Evolutionary conservation across 2,113 vertebrate genomes (phyloP), one percentile per base, ranked within the genome.

Genomic region (Poeciliopsis retropinna): DNA sequence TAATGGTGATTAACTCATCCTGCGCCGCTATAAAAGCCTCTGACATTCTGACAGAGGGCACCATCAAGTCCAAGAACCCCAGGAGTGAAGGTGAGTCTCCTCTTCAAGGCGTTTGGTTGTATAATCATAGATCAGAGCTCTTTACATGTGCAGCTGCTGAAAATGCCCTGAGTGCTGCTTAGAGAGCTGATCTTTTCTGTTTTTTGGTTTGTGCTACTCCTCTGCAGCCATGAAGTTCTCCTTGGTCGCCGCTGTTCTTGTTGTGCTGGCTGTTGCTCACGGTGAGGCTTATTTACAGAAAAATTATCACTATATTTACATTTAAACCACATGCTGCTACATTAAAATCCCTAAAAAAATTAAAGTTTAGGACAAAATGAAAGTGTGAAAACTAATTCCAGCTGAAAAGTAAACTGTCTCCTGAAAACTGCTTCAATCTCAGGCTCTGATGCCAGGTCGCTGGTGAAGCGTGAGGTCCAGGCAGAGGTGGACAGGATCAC

Each of bases 191-290:
- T 0, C 4, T 32, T 79, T 67, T 6, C 63, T 79, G 14, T 72
- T 15, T 47, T n/a, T 4, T 90, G 85, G 68, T 61, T 69, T 64
- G 4, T 70, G 54, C 80, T 22, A 2, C 64, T 75, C 77, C 65
- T 74, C 80, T 57, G 82, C 82, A 87, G 79, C 37, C 88, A 94
- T 94, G 92, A 93, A 88, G 54, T 71, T 88, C 82, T 78, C 87
- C 67, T 60, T 90, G 0, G 44, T 88, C 9, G 66, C 82, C 22
- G 25, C 86, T 67, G 64, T 93, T 64, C 30, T 87, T 14, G 63
- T 88, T 19, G 65, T 85, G 22, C 83, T 93, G 85, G 89, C 87
- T 57, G 72, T 91, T 34, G 64, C 66, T 51, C 44, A 88, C 10
- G 88, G 91, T 94, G 78, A 84, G 51, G 66, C 28, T 12, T 12